Percentiles rank a stretch among this genome's conserved stretches.
phyloP scores from a whole-genome alignment of 2,113 vertebrate genomes.

The Ursus arctos region DNA sequence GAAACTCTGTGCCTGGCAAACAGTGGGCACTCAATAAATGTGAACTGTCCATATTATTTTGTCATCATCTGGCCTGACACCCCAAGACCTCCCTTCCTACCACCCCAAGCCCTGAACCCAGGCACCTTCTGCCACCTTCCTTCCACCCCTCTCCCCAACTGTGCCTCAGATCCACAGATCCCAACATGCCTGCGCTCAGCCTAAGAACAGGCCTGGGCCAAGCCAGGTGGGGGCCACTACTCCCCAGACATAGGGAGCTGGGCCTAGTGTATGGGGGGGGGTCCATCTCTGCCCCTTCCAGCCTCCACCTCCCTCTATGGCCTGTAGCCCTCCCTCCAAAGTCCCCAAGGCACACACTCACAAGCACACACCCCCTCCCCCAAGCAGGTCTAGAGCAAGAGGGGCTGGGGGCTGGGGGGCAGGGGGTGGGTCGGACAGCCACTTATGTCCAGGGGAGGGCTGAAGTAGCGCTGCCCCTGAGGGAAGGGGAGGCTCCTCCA shows the following conservation, averaged over 20 bases:
- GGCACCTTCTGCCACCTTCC: slow-evolving; percentile 42
- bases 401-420: not conserved
- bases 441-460: not conserved
- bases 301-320: not conserved
- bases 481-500: slow-evolving; percentile 44
- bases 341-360: not conserved
- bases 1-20: not conserved
- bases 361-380: not conserved
- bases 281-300: not conserved
- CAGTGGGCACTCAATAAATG: not conserved
- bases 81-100: not conserved
- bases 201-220: slow-evolving; percentile 61
- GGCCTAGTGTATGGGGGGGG: not conserved
- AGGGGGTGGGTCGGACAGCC: not conserved
- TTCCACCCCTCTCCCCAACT: not conserved
- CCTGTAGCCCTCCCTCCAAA: not conserved
- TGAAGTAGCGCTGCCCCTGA: not conserved
- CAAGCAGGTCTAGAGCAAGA: not conserved
- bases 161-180: slow-evolving; percentile 67
- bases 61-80: not conserved
- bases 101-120: not conserved
- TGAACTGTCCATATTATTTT: not conserved
- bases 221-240: not conserved
- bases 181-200: slow-evolving; percentile 68
- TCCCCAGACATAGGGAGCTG: not conserved